A percentile compares a stretch with the other conserved stretches of the same genome.
phyloP scores from a whole-genome alignment of 2,888 invertebrate genomes.

The Luperina testacea region DNA sequence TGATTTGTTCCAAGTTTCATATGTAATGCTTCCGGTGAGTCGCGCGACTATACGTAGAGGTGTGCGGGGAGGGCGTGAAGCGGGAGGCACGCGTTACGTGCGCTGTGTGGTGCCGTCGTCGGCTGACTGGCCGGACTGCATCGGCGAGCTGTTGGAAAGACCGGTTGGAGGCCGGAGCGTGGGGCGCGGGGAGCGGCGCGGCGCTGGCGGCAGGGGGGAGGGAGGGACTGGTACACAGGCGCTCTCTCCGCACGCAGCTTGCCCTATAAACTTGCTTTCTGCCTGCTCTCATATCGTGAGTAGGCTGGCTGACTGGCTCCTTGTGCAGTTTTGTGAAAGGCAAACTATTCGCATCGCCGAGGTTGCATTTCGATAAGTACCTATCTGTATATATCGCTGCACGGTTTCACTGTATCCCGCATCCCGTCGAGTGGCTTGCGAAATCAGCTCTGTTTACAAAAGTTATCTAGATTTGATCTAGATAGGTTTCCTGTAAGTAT shows the following conservation, averaged over 20 bases:
- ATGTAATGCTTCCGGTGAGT: constrained; percentile 61
- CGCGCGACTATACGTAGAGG: constrained; percentile 72
- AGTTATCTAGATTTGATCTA: constrained; percentile 10
- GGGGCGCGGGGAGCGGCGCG: constrained; percentile 60
- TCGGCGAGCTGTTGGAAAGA: constrained; percentile 66
- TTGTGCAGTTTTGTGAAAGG: constrained; percentile 84
- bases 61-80: constrained; percentile 64
- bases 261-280: constrained; percentile 85
- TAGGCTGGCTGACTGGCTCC: constrained; percentile 74
- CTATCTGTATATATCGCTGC: constrained; percentile 23
- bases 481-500: background rate
- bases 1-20: constrained; percentile 69
- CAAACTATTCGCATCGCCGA: constrained; percentile 74
- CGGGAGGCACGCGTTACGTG: constrained; percentile 22
- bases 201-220: constrained; percentile 48
- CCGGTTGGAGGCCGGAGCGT: constrained; percentile 62
- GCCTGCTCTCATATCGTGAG: constrained; percentile 80
- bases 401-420: constrained; percentile 1
- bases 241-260: constrained; percentile 75
- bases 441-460: constrained; percentile 18
- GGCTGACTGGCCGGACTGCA: constrained; percentile 76
- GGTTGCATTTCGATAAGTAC: constrained; percentile 60
- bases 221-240: constrained; percentile 51
- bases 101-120: constrained; percentile 64
- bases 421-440: constrained; percentile 13